Evolutionary conservation across 2,888 invertebrate species (phyloP).

Genomic region (Tetrapedia diversipes): DNA sequence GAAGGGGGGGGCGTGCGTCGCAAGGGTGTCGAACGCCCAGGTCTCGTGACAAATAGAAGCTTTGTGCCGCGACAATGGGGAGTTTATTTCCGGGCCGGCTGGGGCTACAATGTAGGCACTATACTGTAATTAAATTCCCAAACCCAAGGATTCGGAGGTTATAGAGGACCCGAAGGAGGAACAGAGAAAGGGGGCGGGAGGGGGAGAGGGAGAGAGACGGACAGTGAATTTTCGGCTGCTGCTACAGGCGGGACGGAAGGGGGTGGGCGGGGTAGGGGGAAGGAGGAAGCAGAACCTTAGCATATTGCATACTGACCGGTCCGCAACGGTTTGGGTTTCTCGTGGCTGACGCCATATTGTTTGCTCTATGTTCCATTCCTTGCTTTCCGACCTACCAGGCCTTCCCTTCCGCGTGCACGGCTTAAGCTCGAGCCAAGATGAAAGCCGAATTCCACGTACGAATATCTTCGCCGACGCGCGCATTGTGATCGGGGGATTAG

Average conservation of each 20-base stretch:
- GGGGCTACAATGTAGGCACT: constrained; percentile 83
- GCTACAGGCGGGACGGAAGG: constrained; percentile 51
- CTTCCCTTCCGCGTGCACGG: constrained; percentile 58
- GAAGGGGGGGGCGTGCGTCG: constrained; percentile 63
- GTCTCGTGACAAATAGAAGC: constrained; percentile 82
- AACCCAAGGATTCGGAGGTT: constrained; percentile 80
- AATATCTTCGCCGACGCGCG: constrained; percentile 52
- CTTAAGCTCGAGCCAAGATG: constrained; percentile 69
- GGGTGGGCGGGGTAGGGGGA: constrained; percentile 42
- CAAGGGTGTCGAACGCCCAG: constrained; percentile 74
- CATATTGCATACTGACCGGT: constrained; percentile 82
- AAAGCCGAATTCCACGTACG: constrained; percentile 76
- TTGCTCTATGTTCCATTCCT: constrained; percentile 79
- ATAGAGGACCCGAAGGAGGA: constrained; percentile 69
- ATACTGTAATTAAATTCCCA: constrained; percentile 83
- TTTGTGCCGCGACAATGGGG: constrained; percentile 82
- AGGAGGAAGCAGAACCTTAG: constrained; percentile 78
- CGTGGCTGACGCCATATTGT: constrained; percentile 79
- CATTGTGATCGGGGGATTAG: constrained; percentile 54
- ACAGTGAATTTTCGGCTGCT: constrained; percentile 58
- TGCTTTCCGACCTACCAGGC: constrained; percentile 66
- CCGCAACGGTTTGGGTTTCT: constrained; percentile 72
- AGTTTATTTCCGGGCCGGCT: constrained; percentile 83
- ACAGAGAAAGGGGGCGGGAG: constrained; percentile 58
- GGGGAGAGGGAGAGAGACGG: constrained; percentile 55